Evolutionary conservation across 1,140 invertebrate genomes (phyloP).

Genomic region (Sarcophaga peregrina): DNA sequence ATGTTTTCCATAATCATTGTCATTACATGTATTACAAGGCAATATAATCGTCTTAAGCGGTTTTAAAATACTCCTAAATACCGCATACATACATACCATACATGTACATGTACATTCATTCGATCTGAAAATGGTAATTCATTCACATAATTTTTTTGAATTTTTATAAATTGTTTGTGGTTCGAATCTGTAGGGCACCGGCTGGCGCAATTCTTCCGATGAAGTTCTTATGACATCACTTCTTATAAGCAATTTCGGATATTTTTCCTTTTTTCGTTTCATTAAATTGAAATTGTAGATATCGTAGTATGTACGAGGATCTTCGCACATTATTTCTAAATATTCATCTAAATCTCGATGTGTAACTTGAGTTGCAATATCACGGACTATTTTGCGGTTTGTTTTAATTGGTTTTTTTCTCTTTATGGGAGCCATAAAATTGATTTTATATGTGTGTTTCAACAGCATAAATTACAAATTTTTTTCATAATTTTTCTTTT

Average conservation of each 20-base stretch:
- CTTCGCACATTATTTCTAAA: constrained; percentile 5
- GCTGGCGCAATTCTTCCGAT: background rate
- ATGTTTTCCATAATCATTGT: background rate
- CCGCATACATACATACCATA: no score
- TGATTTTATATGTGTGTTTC: background rate
- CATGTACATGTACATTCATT: no score
- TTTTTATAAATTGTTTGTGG: constrained; percentile 16
- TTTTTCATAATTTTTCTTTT: background rate
- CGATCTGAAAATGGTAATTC: background rate
- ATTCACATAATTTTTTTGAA: background rate
- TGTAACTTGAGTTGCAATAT: constrained; percentile 18
- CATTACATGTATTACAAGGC: constrained; percentile 1
- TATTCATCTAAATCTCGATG: background rate
- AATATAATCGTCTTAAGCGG: no score
- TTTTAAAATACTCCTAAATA: no score
- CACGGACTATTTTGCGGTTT: background rate
- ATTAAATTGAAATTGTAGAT: background rate
- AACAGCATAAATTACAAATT: background rate
- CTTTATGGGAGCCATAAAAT: constrained; percentile 13
- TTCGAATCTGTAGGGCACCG: constrained; percentile 6
- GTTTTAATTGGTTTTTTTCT: background rate
- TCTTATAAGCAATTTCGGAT: background rate
- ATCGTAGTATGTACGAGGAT: background rate
- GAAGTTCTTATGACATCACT: background rate
- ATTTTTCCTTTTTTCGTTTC: constrained; percentile 18